Base-by-base conservation (phyloP, 2,888 invertebrate genomes). In the Pyrocoelia pectoralis region DNA sequence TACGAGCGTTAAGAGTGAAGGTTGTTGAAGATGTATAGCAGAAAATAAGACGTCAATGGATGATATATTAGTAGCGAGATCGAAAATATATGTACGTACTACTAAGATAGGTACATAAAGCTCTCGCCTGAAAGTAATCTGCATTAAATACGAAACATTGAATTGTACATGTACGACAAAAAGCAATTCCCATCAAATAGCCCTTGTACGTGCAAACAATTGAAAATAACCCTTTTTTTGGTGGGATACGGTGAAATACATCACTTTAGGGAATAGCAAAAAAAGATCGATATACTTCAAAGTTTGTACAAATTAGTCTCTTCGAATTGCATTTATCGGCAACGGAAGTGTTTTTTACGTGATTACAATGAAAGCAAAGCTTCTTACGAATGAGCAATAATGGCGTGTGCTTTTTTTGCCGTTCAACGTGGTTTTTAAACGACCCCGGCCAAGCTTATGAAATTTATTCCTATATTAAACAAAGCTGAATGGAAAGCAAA, bases 41-140 rank as follows among this genome's bases (percentile, higher is more conserved):
- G 43, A 52, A 58, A 58, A 52, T 51, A 58, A 52, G 41, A 29
- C 18, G 58, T 58, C 58, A 51, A 28, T 40, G 33, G 29, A 41
- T 57, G 57, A 50, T 57, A 15, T 57, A 57, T 49, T 49, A 40
- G 29, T 33, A 15, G 15, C 14, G 46, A 28, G 17, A 28, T 14
- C 1, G 29, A 46, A 17, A 46, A 54, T 54, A 15, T 46, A 46
- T 46, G 46, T 15, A 8, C n/a, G n/a, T 33, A n/a, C n/a, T n/a
- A n/a, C n/a, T n/a, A n/a, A n/a, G n/a, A n/a, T n/a, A n/a, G n/a
- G n/a, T n/a, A 33, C n/a, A 33, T 33, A 33, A 33, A 33, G 10
- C n/a, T 33, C 33, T 33, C 33, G 33, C 33, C n/a, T n/a, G n/a
- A 33, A 33, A 33, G 33, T n/a, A 33, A 33, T 33, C 33, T 33